Base-by-base conservation (phyloP, 2,797 vertebrate genomes). In the Chloroceryle inda region DNA sequence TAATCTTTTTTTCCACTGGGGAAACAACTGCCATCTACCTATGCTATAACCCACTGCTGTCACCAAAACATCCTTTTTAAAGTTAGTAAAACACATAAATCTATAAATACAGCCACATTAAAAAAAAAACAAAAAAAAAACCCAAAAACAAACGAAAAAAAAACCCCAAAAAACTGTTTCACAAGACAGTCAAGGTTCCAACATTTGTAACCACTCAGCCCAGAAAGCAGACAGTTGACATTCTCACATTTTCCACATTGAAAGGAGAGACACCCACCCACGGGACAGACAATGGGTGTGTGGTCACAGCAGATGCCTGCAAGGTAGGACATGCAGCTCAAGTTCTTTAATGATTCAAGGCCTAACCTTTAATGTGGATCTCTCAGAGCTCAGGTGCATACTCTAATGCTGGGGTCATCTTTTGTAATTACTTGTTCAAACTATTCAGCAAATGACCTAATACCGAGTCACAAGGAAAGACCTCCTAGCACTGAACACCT, bases 101-200 rank as follows among this genome's bases (percentile, higher is more conserved):
- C 64, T 82, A 84, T 82, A 96, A 96, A 95, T 90, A 86, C 6
- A 79, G 13, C 18, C n/a, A 86, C 14, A 44, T 37, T 24, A n/a
- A n/a, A 67, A 80, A 68, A 45, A 59, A 89, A 35, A 84, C 88
- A 42, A 85, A 27, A 33, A 45, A 12, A 47, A 47, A 23, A 35
- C 35, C 6, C 35, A n/a, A 64, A 89, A 35, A 84, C 88, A 42
- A 85, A 35, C n/a, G 37, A 38, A 38, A 38, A 22, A 50, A 59
- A 97, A 96, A 93, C 23, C 35, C 37, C 37, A 37, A 93, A 82
- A 74, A 93, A 89, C 10, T 33, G 56, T 79, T 75, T 86, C 85
- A 78, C 62, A 69, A 86, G 83, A 79, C n/a, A 63, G 33, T 31
- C 44, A 71, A 85, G 19, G 18, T 23, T 85, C 79, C 88, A 87